A percentile compares a stretch with the other conserved stretches of the same genome.
These are phyloP conservation scores for Copsychus sechellarum DNA, from an alignment of 2,113 vertebrate genomes.

Conservation along the genomic window DNA sequence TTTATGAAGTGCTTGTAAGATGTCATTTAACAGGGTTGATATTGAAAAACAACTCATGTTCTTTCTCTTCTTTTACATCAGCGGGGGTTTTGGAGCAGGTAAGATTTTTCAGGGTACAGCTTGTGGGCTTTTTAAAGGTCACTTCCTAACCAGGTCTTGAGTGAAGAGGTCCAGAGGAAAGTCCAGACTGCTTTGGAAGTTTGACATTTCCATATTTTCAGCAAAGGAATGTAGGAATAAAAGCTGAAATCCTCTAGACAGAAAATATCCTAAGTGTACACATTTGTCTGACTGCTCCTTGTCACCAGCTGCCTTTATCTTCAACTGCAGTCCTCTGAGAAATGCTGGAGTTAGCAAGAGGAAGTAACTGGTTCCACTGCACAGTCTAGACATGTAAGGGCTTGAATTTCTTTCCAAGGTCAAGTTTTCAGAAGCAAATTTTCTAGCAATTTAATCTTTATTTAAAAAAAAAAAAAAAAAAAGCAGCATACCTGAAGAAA, in stretches of 20 bases:
- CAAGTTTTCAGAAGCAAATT: neutral
- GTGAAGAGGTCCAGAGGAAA: neutral
- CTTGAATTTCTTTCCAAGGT: neutral
- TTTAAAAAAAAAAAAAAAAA: neutral
- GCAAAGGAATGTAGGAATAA: neutral
- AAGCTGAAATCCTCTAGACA: neutral
- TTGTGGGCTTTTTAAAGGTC: neutral
- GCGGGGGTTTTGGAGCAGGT: neutral
- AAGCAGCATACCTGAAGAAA: neutral
- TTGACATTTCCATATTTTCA: neutral
- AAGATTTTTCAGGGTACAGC: neutral
- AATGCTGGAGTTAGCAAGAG: neutral
- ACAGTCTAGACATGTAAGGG: neutral
- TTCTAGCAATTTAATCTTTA: neutral
- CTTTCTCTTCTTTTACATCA: neutral
- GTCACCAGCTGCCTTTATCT: neutral
- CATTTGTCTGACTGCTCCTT: neutral
- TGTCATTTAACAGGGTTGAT: neutral
- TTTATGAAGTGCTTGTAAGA: neutral
- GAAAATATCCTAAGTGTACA: neutral
- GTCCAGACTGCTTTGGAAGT: neutral
- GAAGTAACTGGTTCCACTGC: neutral
- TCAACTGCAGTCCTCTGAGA: neutral
- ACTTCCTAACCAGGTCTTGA: neutral
- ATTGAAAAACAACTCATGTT: neutral